Evolutionary conservation across 1,140 invertebrate genomes (phyloP), one percentile per base, ranked within the genome.

Genomic region (Diabrotica virgifera): DNA sequence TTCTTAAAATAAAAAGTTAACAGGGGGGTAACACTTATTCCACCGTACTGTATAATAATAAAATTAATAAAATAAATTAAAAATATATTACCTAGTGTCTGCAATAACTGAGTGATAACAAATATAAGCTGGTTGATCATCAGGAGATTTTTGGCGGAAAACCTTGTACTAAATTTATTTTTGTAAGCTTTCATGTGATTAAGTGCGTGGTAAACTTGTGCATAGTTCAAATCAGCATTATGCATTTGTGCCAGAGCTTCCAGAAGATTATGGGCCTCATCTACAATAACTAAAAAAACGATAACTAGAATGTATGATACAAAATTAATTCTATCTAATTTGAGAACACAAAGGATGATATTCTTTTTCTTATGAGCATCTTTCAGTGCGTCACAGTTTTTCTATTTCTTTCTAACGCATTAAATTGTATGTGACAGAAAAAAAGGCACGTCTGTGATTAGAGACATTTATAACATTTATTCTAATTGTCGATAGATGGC

Each of bases 221-320:
- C 80, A 0, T 84, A 85, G 24, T 80, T 86, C 37, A 97, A 79
- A 60, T 89, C 86, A 2, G 86, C 84, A 72, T 91, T 92, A 76
- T 99, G 86, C 70, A 97, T 92, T 74, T 89, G 88, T 64, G 90
- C 88, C 65, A 99, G 90, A 0, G 95, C 91, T 65, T 98, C 94
- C 13, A 97, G 81, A 6, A 99, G 83, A 82, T 99, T 99, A 73
- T 99, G 97, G 6, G 97, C 97, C 82, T 99, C 97, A 79, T 99
- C 97, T 55, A 99, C 88, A 66, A 99, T 92, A 0, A 99, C 80
- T 46, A 10, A 46, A 46, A 46, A 3, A 46, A 10, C 4, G n/a
- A 46, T 10, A 46, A 46, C 6, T 46, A 8, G 40, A 24, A 24
- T 24, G 24, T 24, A 24, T 24, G 24, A 24, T 24, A 10, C 40